Conservation (phyloP, 2,113 vertebrate species). For the Gymnobelideus leadbeateri region DNA sequence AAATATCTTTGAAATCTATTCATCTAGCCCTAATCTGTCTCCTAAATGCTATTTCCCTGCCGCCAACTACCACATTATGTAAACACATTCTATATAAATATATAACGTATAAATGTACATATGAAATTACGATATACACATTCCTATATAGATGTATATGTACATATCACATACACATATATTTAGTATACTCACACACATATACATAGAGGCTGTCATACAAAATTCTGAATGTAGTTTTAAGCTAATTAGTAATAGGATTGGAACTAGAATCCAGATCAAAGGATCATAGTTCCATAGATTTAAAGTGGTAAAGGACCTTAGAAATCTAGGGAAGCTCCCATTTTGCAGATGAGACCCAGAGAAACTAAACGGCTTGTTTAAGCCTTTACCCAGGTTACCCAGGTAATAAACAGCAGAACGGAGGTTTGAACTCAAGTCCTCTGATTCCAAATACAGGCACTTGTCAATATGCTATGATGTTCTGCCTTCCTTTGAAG, state of each 20-base stretch:
- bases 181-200: not conserved
- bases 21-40: not conserved
- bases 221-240: not conserved
- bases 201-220: not conserved
- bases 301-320: not conserved
- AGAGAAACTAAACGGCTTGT: not conserved
- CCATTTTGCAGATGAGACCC: not conserved
- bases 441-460: not conserved
- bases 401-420: not conserved
- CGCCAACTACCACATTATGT: not conserved
- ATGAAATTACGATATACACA: no score
- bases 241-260: not conserved
- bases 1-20: not conserved
- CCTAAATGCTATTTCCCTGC: not conserved
- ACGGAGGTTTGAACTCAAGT: not conserved
- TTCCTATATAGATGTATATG: not conserved
- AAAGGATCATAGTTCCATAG: not conserved
- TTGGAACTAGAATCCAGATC: not conserved
- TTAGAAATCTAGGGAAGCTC: not conserved
- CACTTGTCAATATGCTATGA: conserved; percentile 15
- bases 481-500: conserved; percentile 13
- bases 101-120: not conserved
- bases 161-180: not conserved
- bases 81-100: not conserved
- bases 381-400: no score